Base-by-base conservation (phyloP, 2,888 invertebrate genomes). In the Microctonus hyperodae region DNA sequence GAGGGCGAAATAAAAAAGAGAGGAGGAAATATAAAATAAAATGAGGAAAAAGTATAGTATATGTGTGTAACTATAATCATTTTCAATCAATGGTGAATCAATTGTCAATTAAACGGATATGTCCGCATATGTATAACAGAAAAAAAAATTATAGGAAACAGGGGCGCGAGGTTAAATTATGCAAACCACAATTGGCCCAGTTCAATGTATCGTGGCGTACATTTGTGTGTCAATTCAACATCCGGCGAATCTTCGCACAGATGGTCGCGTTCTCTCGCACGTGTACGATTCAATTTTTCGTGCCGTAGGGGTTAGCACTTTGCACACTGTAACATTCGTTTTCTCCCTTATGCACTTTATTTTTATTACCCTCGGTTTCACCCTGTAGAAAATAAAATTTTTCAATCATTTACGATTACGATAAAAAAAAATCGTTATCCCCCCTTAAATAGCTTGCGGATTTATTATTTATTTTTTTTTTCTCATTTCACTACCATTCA, bases 201-300 rank as follows among this genome's bases (percentile, higher is more conserved):
- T 28, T 28, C 7, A 5, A 28, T 62, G 58, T 37, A 40, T 68
- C 56, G 69, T 64, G 40, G 67, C 69, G 50, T 40, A 53, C 59
- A 70, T 71, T 61, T 60, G 69, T 68, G 61, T 69, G 70, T 73
- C 73, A 71, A 73, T 73, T 70, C 70, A 71, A 73, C 73, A 73
- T 73, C 73, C 73, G 73, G 72, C 61, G 70, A 71, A 72, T 70
- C 70, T 31, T 66, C 66, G 66, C 72, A 65, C 73, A 73, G 73
- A 73, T 72, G 73, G 73, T 65, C 69, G 65, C 60, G 69, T 71
- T 72, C 69, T 69, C 72, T 72, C 70, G 68, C 73, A 73, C 73
- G 73, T 73, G 73, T 69, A 73, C 70, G 67, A 70, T 73, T 73
- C 70, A 70, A 73, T 73, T 73, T 68, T 53, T n/a, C n/a, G n/a